phyloP scores from a whole-genome alignment of 2,113 vertebrate genomes.

The Grammomys surdaster region DNA sequence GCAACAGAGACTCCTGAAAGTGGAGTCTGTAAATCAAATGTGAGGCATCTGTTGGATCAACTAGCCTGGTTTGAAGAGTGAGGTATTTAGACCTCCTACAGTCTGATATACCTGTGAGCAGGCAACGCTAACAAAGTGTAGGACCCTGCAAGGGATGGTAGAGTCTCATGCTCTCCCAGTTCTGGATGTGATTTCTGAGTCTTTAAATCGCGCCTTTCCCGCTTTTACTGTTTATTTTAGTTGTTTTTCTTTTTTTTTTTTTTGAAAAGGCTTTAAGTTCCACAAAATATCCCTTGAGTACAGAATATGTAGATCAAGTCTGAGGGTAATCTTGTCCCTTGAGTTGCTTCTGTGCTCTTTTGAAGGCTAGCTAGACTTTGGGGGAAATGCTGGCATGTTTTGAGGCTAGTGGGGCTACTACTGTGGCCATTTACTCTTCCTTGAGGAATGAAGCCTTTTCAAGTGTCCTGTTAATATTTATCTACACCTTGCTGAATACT shows the following conservation, averaged over 20 bases:
- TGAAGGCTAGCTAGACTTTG: not conserved
- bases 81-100: conserved; percentile 23
- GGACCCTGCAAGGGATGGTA: not conserved
- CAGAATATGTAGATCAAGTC: not conserved
- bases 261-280: not conserved
- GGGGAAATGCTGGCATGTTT: not conserved
- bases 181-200: not conserved
- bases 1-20: not conserved
- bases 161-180: not conserved
- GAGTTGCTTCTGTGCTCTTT: not conserved
- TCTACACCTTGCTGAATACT: not conserved
- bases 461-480: not conserved
- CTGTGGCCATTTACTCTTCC: not conserved
- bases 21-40: conserved; percentile 59
- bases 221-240: not conserved
- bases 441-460: not conserved
- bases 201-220: no score
- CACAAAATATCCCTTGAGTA: not conserved
- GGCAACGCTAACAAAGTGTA: not conserved
- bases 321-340: not conserved
- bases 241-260: not conserved
- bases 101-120: not conserved
- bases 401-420: not conserved
- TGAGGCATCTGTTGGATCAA: conserved; percentile 4
- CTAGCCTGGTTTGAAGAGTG: conserved; percentile 38